Evolutionary conservation across 2,888 invertebrate species (phyloP).

Genomic region (Timema cristinae): DNA sequence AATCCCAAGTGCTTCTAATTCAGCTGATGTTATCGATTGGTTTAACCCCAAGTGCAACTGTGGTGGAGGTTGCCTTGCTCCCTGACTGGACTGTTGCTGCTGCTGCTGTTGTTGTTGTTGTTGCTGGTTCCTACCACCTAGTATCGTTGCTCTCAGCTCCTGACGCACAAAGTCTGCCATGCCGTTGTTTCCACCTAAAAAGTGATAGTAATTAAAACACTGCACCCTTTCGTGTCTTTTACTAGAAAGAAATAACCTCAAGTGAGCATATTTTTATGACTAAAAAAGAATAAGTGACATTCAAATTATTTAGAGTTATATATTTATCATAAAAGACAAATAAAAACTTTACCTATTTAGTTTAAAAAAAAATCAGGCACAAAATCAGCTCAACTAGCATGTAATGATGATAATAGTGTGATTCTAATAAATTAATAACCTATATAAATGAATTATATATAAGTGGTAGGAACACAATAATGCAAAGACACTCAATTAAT

Average conservation of each 20-base stretch:
- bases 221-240: neutral
- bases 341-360: too few species aligned
- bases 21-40: conserved; percentile 53
- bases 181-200: conserved; percentile 44
- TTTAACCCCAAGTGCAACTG: conserved; percentile 44
- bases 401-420: too few species aligned
- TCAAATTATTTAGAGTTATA: too few species aligned
- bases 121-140: conserved; percentile 71
- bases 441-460: too few species aligned
- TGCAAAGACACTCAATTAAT: too few species aligned
- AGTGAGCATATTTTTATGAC: too few species aligned
- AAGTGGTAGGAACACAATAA: too few species aligned
- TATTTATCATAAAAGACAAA: too few species aligned
- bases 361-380: conserved; percentile 9
- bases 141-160: conserved; percentile 78
- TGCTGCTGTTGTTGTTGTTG: conserved; percentile 47
- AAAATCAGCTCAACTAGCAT: conserved; percentile 13
- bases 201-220: conserved; percentile 28
- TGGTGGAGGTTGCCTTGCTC: conserved; percentile 41
- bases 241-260: neutral
- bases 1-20: conserved; percentile 66
- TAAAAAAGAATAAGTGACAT: too few species aligned
- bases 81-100: conserved; percentile 37
- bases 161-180: conserved; percentile 78
- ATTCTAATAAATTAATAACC: too few species aligned